A percentile compares a stretch with the other conserved stretches of the same genome.
These are phyloP conservation scores for Noctilio leporinus DNA, from an alignment of 2,113 vertebrate genomes.

Conservation along the genomic window DNA sequence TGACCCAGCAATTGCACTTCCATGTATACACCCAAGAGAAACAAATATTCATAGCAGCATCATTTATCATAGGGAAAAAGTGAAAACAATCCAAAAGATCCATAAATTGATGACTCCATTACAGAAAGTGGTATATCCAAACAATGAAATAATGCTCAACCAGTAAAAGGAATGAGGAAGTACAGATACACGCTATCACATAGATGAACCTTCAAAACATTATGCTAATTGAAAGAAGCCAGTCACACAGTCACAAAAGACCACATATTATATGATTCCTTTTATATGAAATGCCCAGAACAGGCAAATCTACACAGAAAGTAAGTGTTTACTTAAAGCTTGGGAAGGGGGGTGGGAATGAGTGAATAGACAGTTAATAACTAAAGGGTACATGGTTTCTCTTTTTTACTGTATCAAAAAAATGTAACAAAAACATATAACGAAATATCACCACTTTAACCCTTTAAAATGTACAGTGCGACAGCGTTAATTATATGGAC, in stretches of 20 bases:
- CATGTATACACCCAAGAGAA: not conserved
- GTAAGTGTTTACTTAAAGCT: not conserved
- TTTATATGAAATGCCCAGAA: too few species aligned
- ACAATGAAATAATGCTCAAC: not conserved
- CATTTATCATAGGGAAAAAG: not conserved
- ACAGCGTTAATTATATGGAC: not conserved
- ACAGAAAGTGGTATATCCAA: not conserved
- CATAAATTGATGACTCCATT: not conserved
- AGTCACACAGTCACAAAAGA: too few species aligned
- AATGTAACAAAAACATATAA: not conserved
- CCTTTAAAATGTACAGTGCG: not conserved
- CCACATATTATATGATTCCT: too few species aligned
- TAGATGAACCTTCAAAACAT: not conserved
- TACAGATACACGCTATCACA: not conserved
- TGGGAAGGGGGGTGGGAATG: not conserved
- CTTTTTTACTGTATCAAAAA: not conserved
- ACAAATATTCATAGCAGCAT: not conserved
- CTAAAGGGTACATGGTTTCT: not conserved
- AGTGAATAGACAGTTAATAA: not conserved
- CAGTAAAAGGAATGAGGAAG: not conserved
- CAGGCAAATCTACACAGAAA: not conserved
- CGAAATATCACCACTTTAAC: not conserved
- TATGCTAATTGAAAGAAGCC: too few species aligned
- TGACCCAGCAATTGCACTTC: not conserved
- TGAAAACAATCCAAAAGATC: not conserved